These are phyloP conservation scores for Corythornis cristatus DNA, from an alignment of 2,113 vertebrate species.

Conservation along the genomic window DNA sequence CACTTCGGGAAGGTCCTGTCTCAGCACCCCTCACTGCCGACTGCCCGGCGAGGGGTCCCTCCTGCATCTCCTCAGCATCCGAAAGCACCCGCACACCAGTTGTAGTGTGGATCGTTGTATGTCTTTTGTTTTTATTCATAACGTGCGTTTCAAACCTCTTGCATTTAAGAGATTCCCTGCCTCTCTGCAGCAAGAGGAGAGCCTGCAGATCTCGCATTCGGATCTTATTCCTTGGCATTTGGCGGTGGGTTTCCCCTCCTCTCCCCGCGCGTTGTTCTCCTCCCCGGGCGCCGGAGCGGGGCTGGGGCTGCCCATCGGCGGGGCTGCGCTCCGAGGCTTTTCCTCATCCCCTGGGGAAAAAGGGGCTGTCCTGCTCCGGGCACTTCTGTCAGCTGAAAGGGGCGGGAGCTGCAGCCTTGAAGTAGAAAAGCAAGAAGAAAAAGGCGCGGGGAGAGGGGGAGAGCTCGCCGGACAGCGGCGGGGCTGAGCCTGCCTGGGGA, in stretches of 20 bases:
- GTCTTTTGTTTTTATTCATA: not conserved
- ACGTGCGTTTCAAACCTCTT: not conserved
- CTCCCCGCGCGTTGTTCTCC: not conserved
- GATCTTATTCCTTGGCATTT: not conserved
- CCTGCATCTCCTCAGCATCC: not conserved
- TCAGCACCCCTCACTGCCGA: not conserved
- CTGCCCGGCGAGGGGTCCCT: not conserved
- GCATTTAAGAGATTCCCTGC: not conserved
- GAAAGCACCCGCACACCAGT: not conserved
- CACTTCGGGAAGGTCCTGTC: not conserved
- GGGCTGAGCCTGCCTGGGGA: not conserved
- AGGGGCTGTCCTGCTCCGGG: not conserved
- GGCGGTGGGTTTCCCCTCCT: not conserved
- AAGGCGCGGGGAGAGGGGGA: not conserved
- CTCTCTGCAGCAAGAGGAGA: not conserved
- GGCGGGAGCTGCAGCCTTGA: slow-evolving; percentile 32
- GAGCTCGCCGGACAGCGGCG: not conserved
- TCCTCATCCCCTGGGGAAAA: not conserved
- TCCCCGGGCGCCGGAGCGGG: not conserved
- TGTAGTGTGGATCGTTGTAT: too few relatives aligned
- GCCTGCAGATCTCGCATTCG: not conserved
- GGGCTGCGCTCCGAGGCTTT: not conserved
- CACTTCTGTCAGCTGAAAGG: slow-evolving; percentile 30
- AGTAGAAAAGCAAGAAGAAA: slow-evolving; percentile 40
- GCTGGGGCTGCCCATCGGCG: not conserved